Percentiles rank a stretch among this genome's conserved stretches.
phyloP scores from a whole-genome alignment of 2,888 invertebrate species.

The Merodon equestris region DNA sequence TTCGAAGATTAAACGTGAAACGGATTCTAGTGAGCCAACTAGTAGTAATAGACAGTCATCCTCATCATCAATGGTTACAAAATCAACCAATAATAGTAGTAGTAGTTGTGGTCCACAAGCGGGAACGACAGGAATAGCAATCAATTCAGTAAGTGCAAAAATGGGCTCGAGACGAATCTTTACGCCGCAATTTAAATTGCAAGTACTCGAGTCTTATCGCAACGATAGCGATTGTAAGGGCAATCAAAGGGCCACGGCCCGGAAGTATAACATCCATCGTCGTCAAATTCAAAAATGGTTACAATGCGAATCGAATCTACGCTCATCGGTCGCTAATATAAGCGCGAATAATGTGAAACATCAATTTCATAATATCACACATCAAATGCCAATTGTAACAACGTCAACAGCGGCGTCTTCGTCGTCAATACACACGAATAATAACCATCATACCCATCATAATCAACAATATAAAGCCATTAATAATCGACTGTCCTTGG shows the following conservation, averaged over 20 bases:
- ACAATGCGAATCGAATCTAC: slow-evolving; percentile 89
- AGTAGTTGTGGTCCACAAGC: slow-evolving; percentile 5
- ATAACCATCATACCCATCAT: slow-evolving; percentile 66
- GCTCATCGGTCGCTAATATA: slow-evolving; percentile 84
- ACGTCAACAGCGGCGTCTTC: slow-evolving; percentile 49
- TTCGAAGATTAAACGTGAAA: slow-evolving; percentile 63
- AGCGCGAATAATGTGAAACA: slow-evolving; percentile 75
- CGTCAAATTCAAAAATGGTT: slow-evolving; percentile 96
- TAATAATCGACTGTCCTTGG: slow-evolving; percentile 72
- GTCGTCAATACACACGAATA: slow-evolving; percentile 63
- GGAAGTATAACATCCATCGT: slow-evolving; percentile 93
- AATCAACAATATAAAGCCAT: slow-evolving; percentile 66
- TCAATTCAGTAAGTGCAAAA: slow-evolving; percentile 74
- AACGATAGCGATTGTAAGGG: slow-evolving; percentile 92
- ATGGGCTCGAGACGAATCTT: slow-evolving; percentile 93
- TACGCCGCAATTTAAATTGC: slow-evolving; percentile 92
- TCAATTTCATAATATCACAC: slow-evolving; percentile 75
- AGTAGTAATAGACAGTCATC: slow-evolving; percentile 7
- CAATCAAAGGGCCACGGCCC: slow-evolving; percentile 92
- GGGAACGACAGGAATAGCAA: slow-evolving; percentile 62
- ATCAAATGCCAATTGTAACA: slow-evolving; percentile 69
- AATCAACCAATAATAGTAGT: slow-evolving; percentile 38
- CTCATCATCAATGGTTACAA: slow-evolving; percentile 54
- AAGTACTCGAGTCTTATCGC: slow-evolving; percentile 92
- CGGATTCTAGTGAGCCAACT: slow-evolving; percentile 38